Evolutionary conservation across 2,888 invertebrate species (phyloP), one percentile per base, ranked within the genome.

Genomic region (Axea sp.): DNA sequence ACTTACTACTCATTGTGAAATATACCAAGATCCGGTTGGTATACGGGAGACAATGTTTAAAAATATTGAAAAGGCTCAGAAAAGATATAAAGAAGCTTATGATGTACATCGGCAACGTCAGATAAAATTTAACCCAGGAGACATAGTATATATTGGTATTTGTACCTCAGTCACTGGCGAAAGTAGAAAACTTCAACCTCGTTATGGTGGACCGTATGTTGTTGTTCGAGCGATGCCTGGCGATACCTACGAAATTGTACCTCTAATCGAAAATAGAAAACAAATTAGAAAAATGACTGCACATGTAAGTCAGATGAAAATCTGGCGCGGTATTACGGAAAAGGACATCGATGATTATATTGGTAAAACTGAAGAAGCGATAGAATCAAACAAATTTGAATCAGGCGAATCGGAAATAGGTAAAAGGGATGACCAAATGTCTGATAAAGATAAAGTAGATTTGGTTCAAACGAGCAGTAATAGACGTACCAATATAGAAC

Each of bases 141-240:
- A 53, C 11, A 65, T 65, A 0, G 53, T 65, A 0, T 53, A 43
- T 12, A 9, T 53, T 4, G 45, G 45, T 12, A 2, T 14, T 0
- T 14, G 14, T 14, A 12, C 33, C 2, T 6, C 2, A 1, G 33
- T 11, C 19, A 19, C 19, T 19, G 19, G 19, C 2, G 19, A 19
- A 19, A 30, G 11, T n/a, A 26, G n/a, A 1, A 26, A 26, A 2
- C n/a, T 26, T 1, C 26, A 26, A 26, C 26, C 26, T 1, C 43
- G 31, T 6, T 51, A 64, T 26, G 7, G 64, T 0, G 64, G 64
- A 6, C 41, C 64, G 2, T 64, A 39, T 8, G 51, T 64, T 5
- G 24, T 64, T 0, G 30, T 33, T 0, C 14, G 26, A 35, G 33
- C 15, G n/a, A 53, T 65, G 4, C 64, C 64, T 2, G 45, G 45